phyloP scores from a whole-genome alignment of 2,888 invertebrate species.

The Neocrepidodera transversa region DNA sequence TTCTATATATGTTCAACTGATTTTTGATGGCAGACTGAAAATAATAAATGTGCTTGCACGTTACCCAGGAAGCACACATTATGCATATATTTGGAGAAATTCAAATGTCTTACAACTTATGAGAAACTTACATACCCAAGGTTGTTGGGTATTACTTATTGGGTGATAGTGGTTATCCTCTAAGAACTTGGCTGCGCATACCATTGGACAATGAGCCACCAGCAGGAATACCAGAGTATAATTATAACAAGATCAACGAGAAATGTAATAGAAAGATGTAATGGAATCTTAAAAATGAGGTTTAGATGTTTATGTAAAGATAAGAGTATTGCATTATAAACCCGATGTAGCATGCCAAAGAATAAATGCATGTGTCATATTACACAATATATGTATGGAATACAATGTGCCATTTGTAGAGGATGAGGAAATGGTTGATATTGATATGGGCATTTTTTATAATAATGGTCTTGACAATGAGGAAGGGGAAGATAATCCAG shows the following conservation, averaged over 20 bases:
- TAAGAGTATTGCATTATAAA: constrained; percentile 11
- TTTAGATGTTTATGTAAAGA: constrained; percentile 7
- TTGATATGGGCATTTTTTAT: too few relatives aligned
- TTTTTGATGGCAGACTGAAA: not conserved
- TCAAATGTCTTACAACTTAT: not conserved
- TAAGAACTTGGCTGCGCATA: too few relatives aligned
- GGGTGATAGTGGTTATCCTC: constrained; percentile 17
- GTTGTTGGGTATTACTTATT: not conserved
- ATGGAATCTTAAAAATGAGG: too few relatives aligned
- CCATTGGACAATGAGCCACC: not conserved
- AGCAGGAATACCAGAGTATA: not conserved
- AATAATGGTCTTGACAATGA: too few relatives aligned
- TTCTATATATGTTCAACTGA: too few relatives aligned
- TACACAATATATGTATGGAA: constrained; percentile 17
- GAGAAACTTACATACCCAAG: not conserved
- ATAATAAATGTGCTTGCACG: constrained; percentile 1
- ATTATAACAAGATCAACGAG: not conserved
- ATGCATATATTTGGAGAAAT: constrained; percentile 27
- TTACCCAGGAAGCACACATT: constrained; percentile 14
- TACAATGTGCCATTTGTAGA: constrained; percentile 2
- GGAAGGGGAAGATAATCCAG: too few relatives aligned
- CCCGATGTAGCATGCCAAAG: not conserved
- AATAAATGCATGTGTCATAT: constrained; percentile 8
- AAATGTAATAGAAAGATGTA: constrained; percentile 1
- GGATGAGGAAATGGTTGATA: not conserved